These are phyloP conservation scores for Pelvicachromis taeniatus DNA, from an alignment of 2,113 vertebrate genomes.

Conservation along the genomic window DNA sequence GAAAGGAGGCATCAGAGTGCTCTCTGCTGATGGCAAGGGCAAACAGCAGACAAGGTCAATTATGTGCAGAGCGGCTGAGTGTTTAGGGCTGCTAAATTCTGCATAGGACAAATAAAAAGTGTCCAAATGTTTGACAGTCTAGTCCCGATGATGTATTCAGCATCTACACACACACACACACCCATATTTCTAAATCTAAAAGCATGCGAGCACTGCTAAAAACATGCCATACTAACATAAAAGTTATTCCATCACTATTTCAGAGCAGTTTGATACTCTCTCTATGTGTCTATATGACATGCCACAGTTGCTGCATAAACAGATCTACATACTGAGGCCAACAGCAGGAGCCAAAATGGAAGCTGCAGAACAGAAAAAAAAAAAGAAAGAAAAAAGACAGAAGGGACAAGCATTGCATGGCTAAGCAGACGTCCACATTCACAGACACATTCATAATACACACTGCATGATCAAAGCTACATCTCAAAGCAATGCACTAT, in stretches of 20 bases:
- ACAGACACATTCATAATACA: neutral
- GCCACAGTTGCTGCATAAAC: slow-evolving; percentile 25
- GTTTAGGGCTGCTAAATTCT: slow-evolving; percentile 20
- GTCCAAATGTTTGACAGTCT: neutral
- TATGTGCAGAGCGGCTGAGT: slow-evolving; percentile 18
- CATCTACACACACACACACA: neutral
- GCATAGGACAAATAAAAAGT: neutral
- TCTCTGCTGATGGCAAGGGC: slow-evolving; percentile 59
- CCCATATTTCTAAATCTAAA: slow-evolving; percentile 2
- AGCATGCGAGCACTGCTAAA: slow-evolving; percentile 13
- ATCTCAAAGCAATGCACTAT: neutral
- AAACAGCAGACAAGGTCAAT: slow-evolving; percentile 55
- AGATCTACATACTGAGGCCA: slow-evolving; percentile 66
- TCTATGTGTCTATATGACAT: neutral
- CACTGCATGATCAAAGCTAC: slow-evolving; percentile 5
- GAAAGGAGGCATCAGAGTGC: slow-evolving; percentile 52
- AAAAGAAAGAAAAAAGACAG: neutral
- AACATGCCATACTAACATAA: neutral
- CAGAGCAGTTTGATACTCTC: neutral
- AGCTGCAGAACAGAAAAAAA: slow-evolving; percentile 42
- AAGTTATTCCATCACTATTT: neutral
- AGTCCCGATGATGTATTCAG: neutral
- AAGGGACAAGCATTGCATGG: slow-evolving; percentile 34
- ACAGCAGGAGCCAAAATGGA: slow-evolving; percentile 55
- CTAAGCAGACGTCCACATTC: slow-evolving; percentile 23